Percentiles rank a stretch among this genome's conserved stretches.
phyloP scores from a whole-genome alignment of 2,888 invertebrate species.

The Zaprionus obscuricornis region DNA sequence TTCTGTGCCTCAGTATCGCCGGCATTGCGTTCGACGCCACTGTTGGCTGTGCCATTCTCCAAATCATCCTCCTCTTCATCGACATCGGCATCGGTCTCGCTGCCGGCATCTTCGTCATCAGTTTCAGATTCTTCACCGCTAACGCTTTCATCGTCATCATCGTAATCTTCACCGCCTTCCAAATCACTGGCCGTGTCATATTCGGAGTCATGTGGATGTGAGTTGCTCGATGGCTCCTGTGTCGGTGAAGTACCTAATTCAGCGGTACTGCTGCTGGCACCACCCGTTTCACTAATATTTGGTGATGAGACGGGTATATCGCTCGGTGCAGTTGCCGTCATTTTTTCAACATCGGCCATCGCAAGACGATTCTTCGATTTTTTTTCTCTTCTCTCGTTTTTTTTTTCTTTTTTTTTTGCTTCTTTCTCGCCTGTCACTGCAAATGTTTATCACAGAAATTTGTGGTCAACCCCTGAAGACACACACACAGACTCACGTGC shows the following conservation, averaged over 20 bases:
- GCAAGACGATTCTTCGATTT: conserved; percentile 53
- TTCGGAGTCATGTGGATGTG: conserved; percentile 83
- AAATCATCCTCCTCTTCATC: conserved; percentile 53
- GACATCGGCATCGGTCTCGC: conserved; percentile 71
- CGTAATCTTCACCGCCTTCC: conserved; percentile 82
- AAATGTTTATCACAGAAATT: conserved; percentile 39
- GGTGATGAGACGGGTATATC: conserved; percentile 68
- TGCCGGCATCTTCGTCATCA: conserved; percentile 71
- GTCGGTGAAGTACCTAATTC: conserved; percentile 81
- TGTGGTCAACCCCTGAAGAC: conserved; percentile 25
- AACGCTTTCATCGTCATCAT: conserved; percentile 75
- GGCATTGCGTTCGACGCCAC: conserved; percentile 83
- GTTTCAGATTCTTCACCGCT: conserved; percentile 68
- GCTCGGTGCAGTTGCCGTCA: conserved; percentile 60
- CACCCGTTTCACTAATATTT: conserved; percentile 50
- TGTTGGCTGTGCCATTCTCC: conserved; percentile 86
- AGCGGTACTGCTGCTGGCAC: conserved; percentile 36
- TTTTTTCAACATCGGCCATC: conserved; percentile 83
- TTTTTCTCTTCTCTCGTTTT: conserved; percentile 22
- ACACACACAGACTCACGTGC: conserved; percentile 17
- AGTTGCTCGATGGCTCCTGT: conserved; percentile 81
- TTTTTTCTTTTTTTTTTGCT: conserved; percentile 10
- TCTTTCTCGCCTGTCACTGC: conserved; percentile 25
- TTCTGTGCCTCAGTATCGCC: conserved; percentile 87
- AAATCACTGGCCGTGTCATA: conserved; percentile 84